Base-by-base conservation (phyloP, 1,140 invertebrate species). In the Protaetia brevitarsis region DNA sequence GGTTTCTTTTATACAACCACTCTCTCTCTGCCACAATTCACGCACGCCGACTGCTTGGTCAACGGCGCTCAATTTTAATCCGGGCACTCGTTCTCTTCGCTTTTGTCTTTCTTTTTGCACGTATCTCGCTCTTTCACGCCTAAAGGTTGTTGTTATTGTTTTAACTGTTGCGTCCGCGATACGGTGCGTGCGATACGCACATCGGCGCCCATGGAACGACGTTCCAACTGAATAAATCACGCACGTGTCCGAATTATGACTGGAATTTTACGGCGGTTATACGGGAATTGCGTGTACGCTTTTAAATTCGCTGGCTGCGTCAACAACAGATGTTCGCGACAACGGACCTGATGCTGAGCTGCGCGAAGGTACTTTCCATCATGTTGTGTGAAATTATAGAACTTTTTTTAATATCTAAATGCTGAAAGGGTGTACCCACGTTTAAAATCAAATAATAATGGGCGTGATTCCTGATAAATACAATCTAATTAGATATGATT, bases 231-330 rank as follows among this genome's bases (percentile, higher is more conserved):
- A 51, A 51, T 51, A 51, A 51, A 51, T 51, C 19, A 51, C 19
- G 7, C 41, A 51, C 41, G 41, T 51, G 41, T 21, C 3, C 41
- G 41, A 51, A 19, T 23, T 51, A 23, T 23, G 26, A 51, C 19
- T 51, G 41, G 41, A 51, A 51, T 51, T 51, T 51, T 51, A 51
- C 41, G 41, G 26, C 16, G 3, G 34, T 11, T n/a, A n/a, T n/a
- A n/a, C 34, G 4, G 5, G n/a, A 37, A 10, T 36, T 16, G 34
- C 10, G 16, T 23, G 41, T 45, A 45, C 34, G 16, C 34, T 37
- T 37, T 3, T 37, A 37, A 37, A 37, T 37, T 37, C 34, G 34
- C 10, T 45, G n/a, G n/a, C n/a, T n/a, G n/a, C n/a, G n/a, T n/a
- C n/a, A n/a, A n/a, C 13, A 51, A 23, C 41, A 51, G 41, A 51